Base-by-base conservation (phyloP, 2,797 vertebrate species). In the Acridotheres tristis region DNA sequence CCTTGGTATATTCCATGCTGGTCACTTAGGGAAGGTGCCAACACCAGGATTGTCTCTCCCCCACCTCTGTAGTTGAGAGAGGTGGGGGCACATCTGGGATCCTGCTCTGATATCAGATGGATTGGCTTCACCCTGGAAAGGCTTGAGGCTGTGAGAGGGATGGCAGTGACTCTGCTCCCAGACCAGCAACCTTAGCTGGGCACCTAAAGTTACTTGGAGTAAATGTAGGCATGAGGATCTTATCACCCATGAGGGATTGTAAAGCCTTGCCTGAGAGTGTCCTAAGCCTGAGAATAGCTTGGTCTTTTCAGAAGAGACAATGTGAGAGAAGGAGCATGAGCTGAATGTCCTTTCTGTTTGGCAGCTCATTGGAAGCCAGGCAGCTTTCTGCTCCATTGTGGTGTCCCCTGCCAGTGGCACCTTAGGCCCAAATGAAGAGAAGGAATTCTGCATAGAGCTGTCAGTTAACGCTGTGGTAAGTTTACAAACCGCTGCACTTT, bases 291-390 rank as follows among this genome's bases (percentile, higher is more conserved):
- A 68, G 13, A 71, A 57, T 26, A 54, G 27, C n/a, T 82, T 18
- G 18, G n/a, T 16, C 4, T 34, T 67, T 66, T 20, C 3, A 32
- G 27, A 83, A 85, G 68, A 66, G 54, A 38, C 36, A 78, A 11
- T 27, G 29, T 62, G 61, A 63, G 40, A 47, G n/a, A 54, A 47
- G 38, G 5, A 57, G 34, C 54, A 29, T 71, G 65, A 65, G 18
- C 53, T 93, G 72, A 67, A 25, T 19, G 29, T 76, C 25, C 32
- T 27, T 5, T 94, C 51, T 97, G 34, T 73, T 74, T 57, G 16
- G 57, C 96, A 99, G 98, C 97, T 99, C 14, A 90, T 97, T 73
- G 99, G 99, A 54, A 87, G 73, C 75, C 98, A 99, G 63, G 98
- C 98, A 55, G 72, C 92, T 66, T 96, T 97, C 62, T 99, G 98